Conservation (phyloP, 2,113 vertebrate genomes). For the Poeciliopsis turrubarensis region DNA sequence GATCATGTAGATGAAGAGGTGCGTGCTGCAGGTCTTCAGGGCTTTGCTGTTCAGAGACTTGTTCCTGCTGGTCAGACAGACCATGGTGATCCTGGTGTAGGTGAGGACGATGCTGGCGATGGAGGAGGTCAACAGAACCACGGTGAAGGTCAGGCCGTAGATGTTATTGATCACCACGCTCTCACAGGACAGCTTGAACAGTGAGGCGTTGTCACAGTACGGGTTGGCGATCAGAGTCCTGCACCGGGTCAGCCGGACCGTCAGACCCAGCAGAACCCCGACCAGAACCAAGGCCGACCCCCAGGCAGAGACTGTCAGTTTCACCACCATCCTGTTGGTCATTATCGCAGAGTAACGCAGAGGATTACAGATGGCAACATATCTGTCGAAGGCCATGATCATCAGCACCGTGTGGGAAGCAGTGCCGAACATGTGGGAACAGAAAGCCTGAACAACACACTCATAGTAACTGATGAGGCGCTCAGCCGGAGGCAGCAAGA, state of each 20-base stretch:
- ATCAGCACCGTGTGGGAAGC: conserved; percentile 7
- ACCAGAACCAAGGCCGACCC: neutral
- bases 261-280: conserved; percentile 18
- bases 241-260: conserved; percentile 28
- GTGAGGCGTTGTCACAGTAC: neutral
- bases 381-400: conserved; percentile 19
- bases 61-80: neutral
- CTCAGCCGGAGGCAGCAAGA: neutral
- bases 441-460: conserved; percentile 12
- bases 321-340: conserved; percentile 39
- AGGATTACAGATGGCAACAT: conserved; percentile 15
- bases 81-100: neutral
- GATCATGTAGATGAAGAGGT: neutral
- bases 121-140: neutral
- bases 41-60: neutral
- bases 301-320: conserved; percentile 40
- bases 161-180: neutral
- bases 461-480: conserved; percentile 1
- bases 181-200: neutral
- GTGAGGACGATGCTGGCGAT: neutral
- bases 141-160: neutral
- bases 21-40: neutral
- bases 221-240: conserved; percentile 6
- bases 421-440: neutral
- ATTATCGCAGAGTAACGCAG: conserved; percentile 4